Percentiles rank a stretch among this genome's conserved stretches.
Conservation (phyloP, 2,888 invertebrate species). For the Tiliacea aurago region DNA sequence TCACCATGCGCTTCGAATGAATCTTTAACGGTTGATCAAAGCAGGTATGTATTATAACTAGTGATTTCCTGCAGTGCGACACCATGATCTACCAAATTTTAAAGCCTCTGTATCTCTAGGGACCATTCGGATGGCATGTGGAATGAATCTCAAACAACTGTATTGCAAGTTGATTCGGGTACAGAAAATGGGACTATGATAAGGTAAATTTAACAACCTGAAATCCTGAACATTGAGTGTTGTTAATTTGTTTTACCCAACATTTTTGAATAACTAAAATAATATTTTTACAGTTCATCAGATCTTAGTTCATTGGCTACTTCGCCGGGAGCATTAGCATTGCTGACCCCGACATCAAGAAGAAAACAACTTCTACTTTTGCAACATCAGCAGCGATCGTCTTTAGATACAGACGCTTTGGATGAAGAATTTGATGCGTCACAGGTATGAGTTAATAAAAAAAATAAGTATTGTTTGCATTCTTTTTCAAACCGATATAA, state of each 20-base stretch:
- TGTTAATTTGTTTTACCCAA: background rate
- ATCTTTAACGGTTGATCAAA: slow-evolving; percentile 94
- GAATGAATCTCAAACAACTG: slow-evolving; percentile 97
- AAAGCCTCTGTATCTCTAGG: slow-evolving; percentile 76
- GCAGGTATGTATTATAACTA: slow-evolving; percentile 80
- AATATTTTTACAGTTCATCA: slow-evolving; percentile 79
- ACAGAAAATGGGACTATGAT: slow-evolving; percentile 92
- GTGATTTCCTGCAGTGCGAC: background rate
- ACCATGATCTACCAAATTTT: slow-evolving; percentile 1
- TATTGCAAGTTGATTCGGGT: slow-evolving; percentile 93
- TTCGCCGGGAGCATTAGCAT: slow-evolving; percentile 89
- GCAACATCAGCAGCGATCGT: slow-evolving; percentile 96
- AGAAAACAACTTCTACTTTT: slow-evolving; percentile 94
- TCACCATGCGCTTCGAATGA: slow-evolving; percentile 96
- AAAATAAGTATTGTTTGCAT: slow-evolving; percentile 9
- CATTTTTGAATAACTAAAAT: background rate
- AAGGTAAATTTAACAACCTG: slow-evolving; percentile 74
- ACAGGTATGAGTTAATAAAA: slow-evolving; percentile 79
- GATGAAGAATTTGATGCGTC: slow-evolving; percentile 93
- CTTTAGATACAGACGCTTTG: slow-evolving; percentile 95
- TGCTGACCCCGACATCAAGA: slow-evolving; percentile 94
- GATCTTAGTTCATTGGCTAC: slow-evolving; percentile 89
- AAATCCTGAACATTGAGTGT: background rate
- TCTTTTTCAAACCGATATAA: background rate
- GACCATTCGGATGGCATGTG: slow-evolving; percentile 97